Conservation (phyloP, 2,797 vertebrate species). For the Ceyx erithaca region DNA sequence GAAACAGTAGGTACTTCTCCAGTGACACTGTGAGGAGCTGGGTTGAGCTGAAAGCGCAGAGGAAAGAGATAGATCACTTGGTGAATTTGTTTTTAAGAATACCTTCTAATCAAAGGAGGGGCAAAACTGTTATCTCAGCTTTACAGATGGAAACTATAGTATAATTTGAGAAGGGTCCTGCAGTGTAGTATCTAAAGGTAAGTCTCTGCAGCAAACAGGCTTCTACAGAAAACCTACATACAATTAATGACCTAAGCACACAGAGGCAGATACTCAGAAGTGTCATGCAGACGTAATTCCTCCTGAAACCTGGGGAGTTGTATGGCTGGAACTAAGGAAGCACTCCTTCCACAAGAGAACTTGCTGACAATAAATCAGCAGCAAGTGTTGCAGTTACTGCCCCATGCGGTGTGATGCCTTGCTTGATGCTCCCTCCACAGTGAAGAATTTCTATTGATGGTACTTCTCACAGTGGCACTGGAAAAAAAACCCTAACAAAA, state of each 20-base stretch:
- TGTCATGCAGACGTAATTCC: constrained; percentile 34
- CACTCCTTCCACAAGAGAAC: constrained; percentile 34
- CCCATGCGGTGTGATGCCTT: constrained; percentile 20
- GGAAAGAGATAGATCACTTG: neutral
- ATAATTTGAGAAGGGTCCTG: neutral
- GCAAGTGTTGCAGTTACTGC: constrained; percentile 55
- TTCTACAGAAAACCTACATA: neutral
- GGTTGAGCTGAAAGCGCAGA: neutral
- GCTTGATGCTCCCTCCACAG: constrained; percentile 39
- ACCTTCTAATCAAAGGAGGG: neutral
- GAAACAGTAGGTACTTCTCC: neutral
- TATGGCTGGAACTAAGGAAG: constrained; percentile 31
- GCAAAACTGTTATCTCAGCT: neutral
- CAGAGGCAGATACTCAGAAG: constrained; percentile 40
- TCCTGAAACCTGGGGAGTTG: constrained; percentile 22
- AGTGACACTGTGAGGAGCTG: neutral
- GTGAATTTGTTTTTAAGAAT: neutral
- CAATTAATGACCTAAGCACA: neutral
- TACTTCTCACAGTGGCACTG: constrained; percentile 49
- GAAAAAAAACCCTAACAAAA: constrained; percentile 37
- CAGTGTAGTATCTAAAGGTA: neutral
- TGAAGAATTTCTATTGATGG: constrained; percentile 53
- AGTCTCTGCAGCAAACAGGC: neutral
- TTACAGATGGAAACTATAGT: neutral
- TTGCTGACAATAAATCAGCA: constrained; percentile 61